These are phyloP conservation scores for Bombylius discolor DNA, from an alignment of 2,888 invertebrate species.

Conservation along the genomic window DNA sequence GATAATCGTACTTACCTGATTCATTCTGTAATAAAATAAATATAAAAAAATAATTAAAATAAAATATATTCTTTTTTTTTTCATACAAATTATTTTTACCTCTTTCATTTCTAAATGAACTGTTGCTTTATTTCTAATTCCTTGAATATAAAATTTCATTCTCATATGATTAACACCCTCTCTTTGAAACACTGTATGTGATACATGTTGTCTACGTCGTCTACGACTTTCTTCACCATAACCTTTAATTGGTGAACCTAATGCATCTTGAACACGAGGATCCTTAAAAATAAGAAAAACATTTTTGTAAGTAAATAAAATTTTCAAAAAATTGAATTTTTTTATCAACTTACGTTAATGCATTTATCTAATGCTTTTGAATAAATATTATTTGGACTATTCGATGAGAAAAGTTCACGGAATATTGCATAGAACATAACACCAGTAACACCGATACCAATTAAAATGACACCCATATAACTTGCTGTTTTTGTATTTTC, in stretches of 20 bases:
- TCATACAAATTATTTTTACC: constrained; percentile 38
- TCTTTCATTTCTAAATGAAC: constrained; percentile 77
- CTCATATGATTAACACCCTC: constrained; percentile 68
- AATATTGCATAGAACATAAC: constrained; percentile 73
- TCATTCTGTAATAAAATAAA: constrained; percentile 49
- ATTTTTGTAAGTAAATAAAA: background rate
- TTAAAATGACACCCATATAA: constrained; percentile 68
- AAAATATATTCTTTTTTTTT: background rate
- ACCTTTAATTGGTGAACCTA: constrained; percentile 82
- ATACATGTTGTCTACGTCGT: constrained; percentile 71
- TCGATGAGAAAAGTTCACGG: constrained; percentile 74
- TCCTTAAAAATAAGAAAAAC: constrained; percentile 37
- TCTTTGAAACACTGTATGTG: constrained; percentile 59
- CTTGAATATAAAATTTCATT: constrained; percentile 85
- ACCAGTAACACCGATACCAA: constrained; percentile 69
- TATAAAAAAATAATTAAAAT: background rate
- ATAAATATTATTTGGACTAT: constrained; percentile 77
- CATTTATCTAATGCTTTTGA: constrained; percentile 64
- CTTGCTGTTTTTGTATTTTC: constrained; percentile 66
- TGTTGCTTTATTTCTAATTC: constrained; percentile 64
- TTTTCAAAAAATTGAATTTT: background rate
- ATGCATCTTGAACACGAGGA: constrained; percentile 60
- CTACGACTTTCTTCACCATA: constrained; percentile 77
- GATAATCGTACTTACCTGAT: constrained; percentile 61
- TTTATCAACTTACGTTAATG: constrained; percentile 40